A percentile compares a stretch with the other conserved stretches of the same genome.
These are phyloP conservation scores for Ganaspis sp. DNA, from an alignment of 1,140 invertebrate genomes.

Conservation along the genomic window DNA sequence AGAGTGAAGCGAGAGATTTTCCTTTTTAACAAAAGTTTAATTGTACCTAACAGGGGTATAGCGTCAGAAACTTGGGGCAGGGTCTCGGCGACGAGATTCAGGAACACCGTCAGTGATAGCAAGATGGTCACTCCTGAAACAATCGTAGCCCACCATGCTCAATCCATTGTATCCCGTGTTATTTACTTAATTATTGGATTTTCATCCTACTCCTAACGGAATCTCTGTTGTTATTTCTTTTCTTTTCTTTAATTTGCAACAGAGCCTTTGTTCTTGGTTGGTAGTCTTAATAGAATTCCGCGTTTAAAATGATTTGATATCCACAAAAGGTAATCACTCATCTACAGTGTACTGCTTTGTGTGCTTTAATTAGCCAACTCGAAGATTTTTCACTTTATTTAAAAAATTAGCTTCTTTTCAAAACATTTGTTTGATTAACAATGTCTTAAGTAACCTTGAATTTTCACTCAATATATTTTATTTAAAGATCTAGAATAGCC, in stretches of 20 bases:
- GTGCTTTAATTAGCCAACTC: background rate
- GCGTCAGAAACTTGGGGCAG: constrained; percentile 96
- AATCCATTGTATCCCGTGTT: constrained; percentile 11
- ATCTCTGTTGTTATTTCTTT: background rate
- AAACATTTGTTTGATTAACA: background rate
- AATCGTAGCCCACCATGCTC: constrained; percentile 69
- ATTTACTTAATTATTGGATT: constrained; percentile 1
- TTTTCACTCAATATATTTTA: too few relatives aligned
- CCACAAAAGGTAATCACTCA: background rate
- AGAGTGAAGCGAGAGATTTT: constrained; percentile 29
- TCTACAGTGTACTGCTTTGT: background rate
- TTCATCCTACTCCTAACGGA: background rate
- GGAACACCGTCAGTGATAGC: constrained; percentile 99
- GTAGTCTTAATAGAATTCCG: constrained; percentile 14
- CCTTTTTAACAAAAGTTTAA: constrained; percentile 51
- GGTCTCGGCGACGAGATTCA: constrained; percentile 96
- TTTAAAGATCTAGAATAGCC: too few relatives aligned
- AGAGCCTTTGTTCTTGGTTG: constrained; percentile 21
- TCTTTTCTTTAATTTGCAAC: background rate
- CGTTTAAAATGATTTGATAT: background rate
- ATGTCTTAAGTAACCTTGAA: too few relatives aligned
- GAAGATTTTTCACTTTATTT: background rate
- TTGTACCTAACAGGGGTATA: constrained; percentile 94
- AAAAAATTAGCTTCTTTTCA: background rate
- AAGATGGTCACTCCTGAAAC: constrained; percentile 99